Conservation (phyloP, 23 tunicate species). For the Trididemnum miniatum region DNA sequence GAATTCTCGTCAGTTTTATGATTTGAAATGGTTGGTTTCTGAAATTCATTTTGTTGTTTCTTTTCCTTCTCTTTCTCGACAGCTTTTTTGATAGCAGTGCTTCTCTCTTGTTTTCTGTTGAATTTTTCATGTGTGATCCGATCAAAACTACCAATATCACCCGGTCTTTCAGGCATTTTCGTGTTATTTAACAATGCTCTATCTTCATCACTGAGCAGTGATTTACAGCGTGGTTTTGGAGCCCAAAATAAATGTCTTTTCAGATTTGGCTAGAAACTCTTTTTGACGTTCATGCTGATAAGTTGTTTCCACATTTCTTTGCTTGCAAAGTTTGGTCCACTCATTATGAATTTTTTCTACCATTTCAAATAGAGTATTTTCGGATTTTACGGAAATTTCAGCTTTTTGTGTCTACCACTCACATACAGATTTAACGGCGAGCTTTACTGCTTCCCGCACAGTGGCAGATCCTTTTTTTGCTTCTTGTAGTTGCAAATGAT, state of each 20-base stretch:
- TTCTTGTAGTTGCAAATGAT: not conserved
- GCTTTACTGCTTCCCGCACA: not conserved
- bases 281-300: not conserved
- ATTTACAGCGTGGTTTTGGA: too few species aligned
- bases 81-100: not conserved
- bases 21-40: not conserved
- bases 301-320: not conserved
- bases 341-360: not conserved
- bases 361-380: not conserved
- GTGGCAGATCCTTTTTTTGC: not conserved
- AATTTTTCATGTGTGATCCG: too few species aligned
- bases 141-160: not conserved
- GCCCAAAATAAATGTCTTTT: not conserved
- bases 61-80: not conserved
- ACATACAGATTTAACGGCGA: not conserved
- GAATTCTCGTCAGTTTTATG: not conserved
- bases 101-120: not conserved
- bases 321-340: not conserved
- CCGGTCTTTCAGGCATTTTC: constrained; percentile 1
- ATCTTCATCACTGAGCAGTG: not conserved
- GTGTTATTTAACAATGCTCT: not conserved
- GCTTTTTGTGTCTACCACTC: not conserved
- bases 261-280: not conserved
- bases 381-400: not conserved
- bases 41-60: not conserved